Percentiles rank a stretch among this genome's conserved stretches.
Conservation (phyloP, 2,888 invertebrate genomes). For the Galeopsomyia nigrocyanea region DNA sequence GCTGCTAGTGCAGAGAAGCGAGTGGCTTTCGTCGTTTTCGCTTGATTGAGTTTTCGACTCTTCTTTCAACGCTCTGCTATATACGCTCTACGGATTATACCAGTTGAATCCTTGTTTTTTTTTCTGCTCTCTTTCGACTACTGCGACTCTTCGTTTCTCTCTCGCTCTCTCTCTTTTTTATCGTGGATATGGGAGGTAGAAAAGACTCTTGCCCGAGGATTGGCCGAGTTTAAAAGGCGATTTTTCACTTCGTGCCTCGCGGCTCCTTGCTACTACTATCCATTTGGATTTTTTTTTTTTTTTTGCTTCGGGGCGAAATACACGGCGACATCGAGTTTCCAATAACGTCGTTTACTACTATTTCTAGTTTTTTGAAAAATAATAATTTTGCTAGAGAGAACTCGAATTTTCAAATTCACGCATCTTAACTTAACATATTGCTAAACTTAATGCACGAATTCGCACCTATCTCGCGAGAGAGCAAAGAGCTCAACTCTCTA, state of each 20-base stretch:
- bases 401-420: too few species aligned
- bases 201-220: neutral
- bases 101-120: slow-evolving; percentile 33
- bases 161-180: slow-evolving; percentile 1
- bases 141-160: neutral
- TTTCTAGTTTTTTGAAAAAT: too few species aligned
- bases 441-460: too few species aligned
- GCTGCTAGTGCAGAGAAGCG: neutral
- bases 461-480: too few species aligned
- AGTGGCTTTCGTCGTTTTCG: slow-evolving; percentile 44
- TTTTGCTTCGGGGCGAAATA: neutral
- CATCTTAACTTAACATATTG: too few species aligned
- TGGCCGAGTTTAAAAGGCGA: slow-evolving; percentile 21
- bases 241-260: slow-evolving; percentile 31
- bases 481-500: too few species aligned
- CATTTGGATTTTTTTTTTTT: neutral
- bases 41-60: slow-evolving; percentile 37
- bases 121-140: neutral
- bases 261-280: neutral
- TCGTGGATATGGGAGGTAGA: neutral
- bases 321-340: too few species aligned
- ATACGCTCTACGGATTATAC: slow-evolving; percentile 29
- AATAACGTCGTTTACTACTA: too few species aligned
- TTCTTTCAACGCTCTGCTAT: neutral
- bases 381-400: neutral